Percentiles rank a stretch among this genome's conserved stretches.
Conservation (phyloP, 2,888 invertebrate genomes). For the Helleia helle region DNA sequence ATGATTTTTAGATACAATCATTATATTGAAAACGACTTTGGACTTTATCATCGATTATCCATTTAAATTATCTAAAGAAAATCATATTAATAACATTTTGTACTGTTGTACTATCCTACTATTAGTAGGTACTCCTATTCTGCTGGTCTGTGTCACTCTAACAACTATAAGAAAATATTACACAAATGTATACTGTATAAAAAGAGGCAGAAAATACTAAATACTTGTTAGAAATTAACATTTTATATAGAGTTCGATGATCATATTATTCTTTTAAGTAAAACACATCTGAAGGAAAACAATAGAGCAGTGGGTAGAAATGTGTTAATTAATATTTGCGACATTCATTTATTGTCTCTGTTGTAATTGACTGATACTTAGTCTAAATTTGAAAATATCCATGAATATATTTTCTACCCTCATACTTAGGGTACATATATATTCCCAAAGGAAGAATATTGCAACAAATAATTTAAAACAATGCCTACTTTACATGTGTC, state of each 20-base stretch:
- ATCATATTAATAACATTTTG: slow-evolving; percentile 16
- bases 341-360: slow-evolving; percentile 20
- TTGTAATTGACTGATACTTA: slow-evolving; percentile 18
- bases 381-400: not conserved
- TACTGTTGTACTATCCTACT: slow-evolving; percentile 19
- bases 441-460: too few relatives aligned
- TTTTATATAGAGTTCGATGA: too few relatives aligned
- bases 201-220: too few relatives aligned
- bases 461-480: slow-evolving; percentile 4
- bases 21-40: slow-evolving; percentile 30
- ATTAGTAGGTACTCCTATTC: too few relatives aligned
- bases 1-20: slow-evolving; percentile 36
- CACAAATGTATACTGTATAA: too few relatives aligned
- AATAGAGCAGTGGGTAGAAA: too few relatives aligned
- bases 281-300: too few relatives aligned
- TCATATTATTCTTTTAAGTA: too few relatives aligned
- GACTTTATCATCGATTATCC: slow-evolving; percentile 6
- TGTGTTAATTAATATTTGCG: slow-evolving; percentile 1
- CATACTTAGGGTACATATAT: not conserved
- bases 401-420: not conserved
- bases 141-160: too few relatives aligned
- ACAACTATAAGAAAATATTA: too few relatives aligned
- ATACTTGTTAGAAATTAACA: too few relatives aligned
- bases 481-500: slow-evolving; percentile 2
- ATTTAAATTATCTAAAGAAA: slow-evolving; percentile 10